These are phyloP conservation scores for Rhinopomastus cyanomelas DNA, from an alignment of 2,113 vertebrate species.

Conservation along the genomic window DNA sequence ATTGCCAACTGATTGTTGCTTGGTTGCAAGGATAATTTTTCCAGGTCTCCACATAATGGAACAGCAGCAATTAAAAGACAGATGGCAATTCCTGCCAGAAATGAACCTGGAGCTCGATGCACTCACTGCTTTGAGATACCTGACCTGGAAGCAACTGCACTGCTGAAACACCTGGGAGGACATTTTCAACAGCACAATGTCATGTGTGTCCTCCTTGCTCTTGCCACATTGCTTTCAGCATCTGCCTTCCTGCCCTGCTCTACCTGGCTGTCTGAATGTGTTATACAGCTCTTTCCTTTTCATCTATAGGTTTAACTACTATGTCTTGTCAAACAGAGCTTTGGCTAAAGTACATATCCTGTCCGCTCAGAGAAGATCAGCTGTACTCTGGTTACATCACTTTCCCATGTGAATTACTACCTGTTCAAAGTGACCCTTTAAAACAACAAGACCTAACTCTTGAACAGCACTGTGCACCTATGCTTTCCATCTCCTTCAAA, in stretches of 20 bases:
- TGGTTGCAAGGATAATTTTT: neutral
- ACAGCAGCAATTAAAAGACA: neutral
- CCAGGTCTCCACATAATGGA: neutral
- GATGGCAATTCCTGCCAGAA: neutral
- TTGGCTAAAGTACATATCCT: neutral
- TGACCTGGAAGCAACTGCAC: neutral
- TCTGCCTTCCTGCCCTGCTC: neutral
- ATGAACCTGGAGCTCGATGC: neutral
- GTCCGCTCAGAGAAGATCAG: neutral
- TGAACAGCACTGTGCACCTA: neutral
- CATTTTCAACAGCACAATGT: neutral
- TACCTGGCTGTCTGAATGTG: neutral
- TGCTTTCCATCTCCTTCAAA: neutral
- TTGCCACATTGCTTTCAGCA: neutral
- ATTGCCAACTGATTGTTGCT: neutral
- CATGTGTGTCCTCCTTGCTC: neutral
- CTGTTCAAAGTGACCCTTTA: neutral
- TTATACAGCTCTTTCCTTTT: neutral
- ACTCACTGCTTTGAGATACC: neutral
- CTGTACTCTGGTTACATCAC: neutral
- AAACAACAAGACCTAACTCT: neutral
- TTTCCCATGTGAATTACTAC: neutral
- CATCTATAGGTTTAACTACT: neutral
- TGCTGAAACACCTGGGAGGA: neutral
- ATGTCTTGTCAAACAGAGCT: neutral